Percentiles rank a stretch among this genome's conserved stretches.
phyloP scores from a whole-genome alignment of 2,888 invertebrate species.

The Saturnia japonica region DNA sequence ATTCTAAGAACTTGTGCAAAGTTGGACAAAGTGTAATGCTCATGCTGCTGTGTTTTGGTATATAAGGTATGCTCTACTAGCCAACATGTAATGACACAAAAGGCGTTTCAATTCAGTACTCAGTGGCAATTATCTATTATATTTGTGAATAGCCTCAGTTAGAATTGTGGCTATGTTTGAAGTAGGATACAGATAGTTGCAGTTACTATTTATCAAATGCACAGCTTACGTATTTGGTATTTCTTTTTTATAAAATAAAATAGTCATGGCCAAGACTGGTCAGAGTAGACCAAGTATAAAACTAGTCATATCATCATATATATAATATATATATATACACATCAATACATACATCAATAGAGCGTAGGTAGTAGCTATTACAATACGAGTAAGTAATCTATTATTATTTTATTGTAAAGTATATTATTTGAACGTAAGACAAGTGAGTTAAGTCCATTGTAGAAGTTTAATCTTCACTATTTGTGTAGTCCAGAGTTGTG shows the following conservation, averaged over 20 bases:
- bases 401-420: neutral
- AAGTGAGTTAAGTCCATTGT: neutral
- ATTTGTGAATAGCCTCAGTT: neutral
- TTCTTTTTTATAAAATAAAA: neutral
- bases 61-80: no score
- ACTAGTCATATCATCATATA: neutral
- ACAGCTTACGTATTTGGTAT: neutral
- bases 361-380: neutral
- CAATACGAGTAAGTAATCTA: neutral
- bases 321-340: no score
- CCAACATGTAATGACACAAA: no score
- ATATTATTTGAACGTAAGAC: neutral
- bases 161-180: neutral
- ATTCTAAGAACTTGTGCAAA: no score
- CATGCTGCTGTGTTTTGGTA: no score
- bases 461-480: neutral
- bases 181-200: neutral
- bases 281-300: neutral
- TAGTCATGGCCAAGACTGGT: neutral
- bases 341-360: neutral
- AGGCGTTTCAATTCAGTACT: neutral
- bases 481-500: constrained; percentile 6
- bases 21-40: neutral
- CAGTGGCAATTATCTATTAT: neutral
- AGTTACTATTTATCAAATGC: neutral